phyloP scores from a whole-genome alignment of 2,113 vertebrate species.

The Indri indri region DNA sequence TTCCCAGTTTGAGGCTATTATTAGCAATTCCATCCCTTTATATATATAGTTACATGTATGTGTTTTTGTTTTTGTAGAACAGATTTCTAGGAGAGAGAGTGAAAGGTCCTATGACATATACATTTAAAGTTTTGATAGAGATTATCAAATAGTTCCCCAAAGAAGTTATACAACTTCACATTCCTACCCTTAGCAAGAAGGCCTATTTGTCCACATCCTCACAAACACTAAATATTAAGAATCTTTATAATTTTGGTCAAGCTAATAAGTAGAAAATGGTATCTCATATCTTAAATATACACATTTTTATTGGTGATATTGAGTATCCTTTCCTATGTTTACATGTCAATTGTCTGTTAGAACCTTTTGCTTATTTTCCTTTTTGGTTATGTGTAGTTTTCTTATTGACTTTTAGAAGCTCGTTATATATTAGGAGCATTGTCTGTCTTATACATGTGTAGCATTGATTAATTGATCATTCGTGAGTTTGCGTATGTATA shows the following conservation, averaged over 20 bases:
- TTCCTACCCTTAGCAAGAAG: neutral
- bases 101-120: neutral
- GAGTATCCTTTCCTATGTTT: neutral
- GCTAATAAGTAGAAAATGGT: neutral
- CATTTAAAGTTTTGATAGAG: constrained; percentile 32
- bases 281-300: neutral
- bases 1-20: neutral
- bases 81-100: neutral
- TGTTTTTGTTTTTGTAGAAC: neutral
- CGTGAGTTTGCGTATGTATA: neutral
- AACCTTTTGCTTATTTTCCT: neutral
- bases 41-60: neutral
- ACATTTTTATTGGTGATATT: neutral
- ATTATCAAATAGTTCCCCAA: neutral
- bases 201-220: neutral
- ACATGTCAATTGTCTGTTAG: neutral
- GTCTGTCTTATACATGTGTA: neutral
- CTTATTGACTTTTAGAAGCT: constrained; percentile 23
- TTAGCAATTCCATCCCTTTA: neutral
- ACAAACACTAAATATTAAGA: neutral
- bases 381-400: neutral
- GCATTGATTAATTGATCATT: neutral
- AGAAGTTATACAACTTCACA: neutral
- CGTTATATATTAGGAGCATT: neutral
- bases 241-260: constrained; percentile 27